Conservation (phyloP, 2,888 invertebrate genomes). For the Protophormia terraenovae region DNA sequence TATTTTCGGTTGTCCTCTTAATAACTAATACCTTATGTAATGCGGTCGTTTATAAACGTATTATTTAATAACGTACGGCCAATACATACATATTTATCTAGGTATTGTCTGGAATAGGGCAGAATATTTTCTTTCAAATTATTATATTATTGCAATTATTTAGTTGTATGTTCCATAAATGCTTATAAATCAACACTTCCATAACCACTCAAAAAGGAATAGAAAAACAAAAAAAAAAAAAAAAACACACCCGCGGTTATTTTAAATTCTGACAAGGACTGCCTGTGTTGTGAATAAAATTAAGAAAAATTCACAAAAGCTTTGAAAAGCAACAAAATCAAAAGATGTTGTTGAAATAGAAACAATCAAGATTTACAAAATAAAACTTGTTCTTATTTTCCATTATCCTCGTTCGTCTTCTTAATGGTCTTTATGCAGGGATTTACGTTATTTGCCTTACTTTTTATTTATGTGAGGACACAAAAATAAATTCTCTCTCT, state of each 20-base stretch:
- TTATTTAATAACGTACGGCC: no score
- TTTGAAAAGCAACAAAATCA: slow-evolving; percentile 12
- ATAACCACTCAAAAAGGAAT: background rate
- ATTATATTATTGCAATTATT: background rate
- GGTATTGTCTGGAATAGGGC: slow-evolving; percentile 26
- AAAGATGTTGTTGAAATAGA: slow-evolving; percentile 13
- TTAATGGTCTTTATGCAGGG: slow-evolving; percentile 55
- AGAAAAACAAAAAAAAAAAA: slow-evolving; percentile 34
- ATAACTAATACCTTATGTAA: no score
- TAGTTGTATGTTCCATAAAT: slow-evolving; percentile 1
- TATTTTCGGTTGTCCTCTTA: no score
- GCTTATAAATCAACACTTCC: slow-evolving; percentile 34
- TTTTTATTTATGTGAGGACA: background rate
- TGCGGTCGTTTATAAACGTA: no score
- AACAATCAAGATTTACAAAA: slow-evolving; percentile 50
- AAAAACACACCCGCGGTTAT: slow-evolving; percentile 76
- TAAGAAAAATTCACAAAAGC: slow-evolving; percentile 61
- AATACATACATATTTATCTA: no score
- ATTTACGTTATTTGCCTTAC: slow-evolving; percentile 26
- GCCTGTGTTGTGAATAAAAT: slow-evolving; percentile 66
- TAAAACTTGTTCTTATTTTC: slow-evolving; percentile 52
- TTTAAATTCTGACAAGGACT: slow-evolving; percentile 74
- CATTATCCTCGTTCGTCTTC: slow-evolving; percentile 44
- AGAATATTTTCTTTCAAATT: slow-evolving; percentile 19
- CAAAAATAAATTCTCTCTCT: background rate